Percentiles rank a stretch among this genome's conserved stretches.
phyloP scores from a whole-genome alignment of 2,797 vertebrate genomes.

The Eleutherodactylus coqui region DNA sequence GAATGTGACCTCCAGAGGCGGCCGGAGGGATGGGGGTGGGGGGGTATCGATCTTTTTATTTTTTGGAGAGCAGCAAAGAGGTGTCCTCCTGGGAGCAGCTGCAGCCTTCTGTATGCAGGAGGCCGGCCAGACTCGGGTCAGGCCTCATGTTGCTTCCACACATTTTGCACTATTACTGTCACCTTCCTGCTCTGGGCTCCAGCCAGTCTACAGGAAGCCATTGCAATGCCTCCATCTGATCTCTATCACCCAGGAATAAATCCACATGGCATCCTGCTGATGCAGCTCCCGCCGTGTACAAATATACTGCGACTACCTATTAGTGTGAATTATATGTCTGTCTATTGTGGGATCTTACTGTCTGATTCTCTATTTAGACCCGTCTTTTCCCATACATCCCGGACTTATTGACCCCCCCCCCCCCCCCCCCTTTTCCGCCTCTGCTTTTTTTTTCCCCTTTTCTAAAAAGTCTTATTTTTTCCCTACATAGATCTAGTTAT shows the following conservation, averaged over 20 bases:
- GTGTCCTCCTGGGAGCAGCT: slow-evolving; percentile 69
- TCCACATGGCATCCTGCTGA: slow-evolving; percentile 42
- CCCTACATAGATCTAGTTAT: background rate
- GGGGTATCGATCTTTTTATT: slow-evolving; percentile 63
- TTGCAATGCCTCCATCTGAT: slow-evolving; percentile 62
- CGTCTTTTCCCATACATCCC: background rate
- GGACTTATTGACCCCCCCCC: background rate
- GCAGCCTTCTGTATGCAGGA: slow-evolving; percentile 51
- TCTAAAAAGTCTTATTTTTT: background rate
- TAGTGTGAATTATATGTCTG: background rate
- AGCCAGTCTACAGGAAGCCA: slow-evolving; percentile 79
- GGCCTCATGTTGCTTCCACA: slow-evolving; percentile 63
- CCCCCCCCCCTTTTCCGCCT: background rate
- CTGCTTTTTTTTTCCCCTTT: background rate
- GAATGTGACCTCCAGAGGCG: slow-evolving; percentile 59
- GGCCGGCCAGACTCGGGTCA: slow-evolving; percentile 63
- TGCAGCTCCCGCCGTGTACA: background rate
- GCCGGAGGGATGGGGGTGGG: too few relatives aligned
- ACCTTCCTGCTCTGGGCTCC: slow-evolving; percentile 82
- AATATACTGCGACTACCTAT: background rate
- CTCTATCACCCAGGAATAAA: slow-evolving; percentile 56
- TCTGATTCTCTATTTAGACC: slow-evolving; percentile 13
- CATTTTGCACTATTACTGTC: slow-evolving; percentile 73
- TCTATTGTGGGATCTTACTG: slow-evolving; percentile 27
- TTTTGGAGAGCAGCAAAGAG: slow-evolving; percentile 49